Evolutionary conservation across 2,888 invertebrate species (phyloP).

Genomic region (Melipona bicolor): DNA sequence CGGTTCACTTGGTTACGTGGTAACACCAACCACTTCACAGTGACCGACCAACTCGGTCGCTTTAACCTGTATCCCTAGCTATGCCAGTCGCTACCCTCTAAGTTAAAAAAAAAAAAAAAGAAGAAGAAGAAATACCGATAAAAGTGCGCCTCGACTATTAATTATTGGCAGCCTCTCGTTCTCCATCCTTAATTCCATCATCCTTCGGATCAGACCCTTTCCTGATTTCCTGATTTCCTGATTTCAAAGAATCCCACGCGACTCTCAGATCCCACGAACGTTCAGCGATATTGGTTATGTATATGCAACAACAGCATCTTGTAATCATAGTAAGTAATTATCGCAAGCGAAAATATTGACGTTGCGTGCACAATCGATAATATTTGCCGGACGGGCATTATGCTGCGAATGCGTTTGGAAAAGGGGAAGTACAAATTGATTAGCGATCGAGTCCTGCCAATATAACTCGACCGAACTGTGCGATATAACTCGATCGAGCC

Average conservation of each 20-base stretch:
- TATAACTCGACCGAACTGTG: no score
- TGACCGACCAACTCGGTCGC: constrained; percentile 71
- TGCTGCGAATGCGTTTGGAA: neutral
- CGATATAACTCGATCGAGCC: no score
- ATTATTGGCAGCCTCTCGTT: constrained; percentile 32
- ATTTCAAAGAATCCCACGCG: neutral
- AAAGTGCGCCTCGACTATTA: constrained; percentile 52
- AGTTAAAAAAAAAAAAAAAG: constrained; percentile 52
- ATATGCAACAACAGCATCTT: neutral
- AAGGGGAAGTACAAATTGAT: constrained; percentile 10
- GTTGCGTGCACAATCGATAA: neutral
- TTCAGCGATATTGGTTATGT: neutral
- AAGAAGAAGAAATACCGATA: constrained; percentile 20
- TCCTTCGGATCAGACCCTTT: constrained; percentile 10
- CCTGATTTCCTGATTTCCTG: constrained; percentile 1
- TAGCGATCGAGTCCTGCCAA: neutral
- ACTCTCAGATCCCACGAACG: no score
- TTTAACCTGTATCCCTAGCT: constrained; percentile 62
- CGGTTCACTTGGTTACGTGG: constrained; percentile 69
- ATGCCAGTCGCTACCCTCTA: constrained; percentile 34
- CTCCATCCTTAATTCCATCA: constrained; percentile 30
- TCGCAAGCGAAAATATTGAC: constrained; percentile 26
- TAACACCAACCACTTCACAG: constrained; percentile 69
- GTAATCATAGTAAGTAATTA: constrained; percentile 13
- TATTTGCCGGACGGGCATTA: neutral